Percentiles rank a stretch among this genome's conserved stretches.
These are phyloP conservation scores for Tenthredo livida DNA, from an alignment of 2,888 invertebrate species.

Conservation along the genomic window DNA sequence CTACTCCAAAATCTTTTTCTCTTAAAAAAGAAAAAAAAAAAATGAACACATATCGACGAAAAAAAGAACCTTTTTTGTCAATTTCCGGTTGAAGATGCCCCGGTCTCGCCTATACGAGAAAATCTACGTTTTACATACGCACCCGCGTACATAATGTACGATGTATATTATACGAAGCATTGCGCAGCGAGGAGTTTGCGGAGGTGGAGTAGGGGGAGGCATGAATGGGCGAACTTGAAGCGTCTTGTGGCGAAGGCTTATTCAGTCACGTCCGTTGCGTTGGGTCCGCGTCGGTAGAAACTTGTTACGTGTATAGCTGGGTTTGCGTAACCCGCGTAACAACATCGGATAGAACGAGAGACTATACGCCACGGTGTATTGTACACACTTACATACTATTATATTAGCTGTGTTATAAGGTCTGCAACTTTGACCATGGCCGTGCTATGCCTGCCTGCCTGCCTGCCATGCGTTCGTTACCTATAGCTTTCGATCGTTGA, in stretches of 20 bases:
- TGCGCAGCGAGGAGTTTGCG: neutral
- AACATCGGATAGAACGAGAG: neutral
- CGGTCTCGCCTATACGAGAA: too few species aligned
- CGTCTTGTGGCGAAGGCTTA: constrained; percentile 25
- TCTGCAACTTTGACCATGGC: constrained; percentile 26
- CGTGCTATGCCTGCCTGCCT: neutral
- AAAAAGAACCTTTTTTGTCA: too few species aligned
- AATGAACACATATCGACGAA: too few species aligned
- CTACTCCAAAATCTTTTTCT: too few species aligned
- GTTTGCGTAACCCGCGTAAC: constrained; percentile 35
- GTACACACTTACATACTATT: neutral
- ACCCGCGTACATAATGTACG: too few species aligned
- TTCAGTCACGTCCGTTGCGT: constrained; percentile 36
- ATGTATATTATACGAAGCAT: neutral
- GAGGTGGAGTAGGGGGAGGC: neutral
- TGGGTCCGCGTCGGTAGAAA: neutral
- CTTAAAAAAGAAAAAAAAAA: too few species aligned
- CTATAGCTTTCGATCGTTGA: constrained; percentile 17
- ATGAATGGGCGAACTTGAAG: constrained; percentile 39
- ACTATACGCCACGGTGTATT: neutral
- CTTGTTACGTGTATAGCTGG: constrained; percentile 7
- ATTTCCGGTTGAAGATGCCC: too few species aligned
- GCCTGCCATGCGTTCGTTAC: neutral
- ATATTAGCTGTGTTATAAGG: neutral
- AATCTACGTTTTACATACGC: too few species aligned